Evolutionary conservation across 1,140 invertebrate species (phyloP), one percentile per base, ranked within the genome.

Genomic region (Heliconius himera): DNA sequence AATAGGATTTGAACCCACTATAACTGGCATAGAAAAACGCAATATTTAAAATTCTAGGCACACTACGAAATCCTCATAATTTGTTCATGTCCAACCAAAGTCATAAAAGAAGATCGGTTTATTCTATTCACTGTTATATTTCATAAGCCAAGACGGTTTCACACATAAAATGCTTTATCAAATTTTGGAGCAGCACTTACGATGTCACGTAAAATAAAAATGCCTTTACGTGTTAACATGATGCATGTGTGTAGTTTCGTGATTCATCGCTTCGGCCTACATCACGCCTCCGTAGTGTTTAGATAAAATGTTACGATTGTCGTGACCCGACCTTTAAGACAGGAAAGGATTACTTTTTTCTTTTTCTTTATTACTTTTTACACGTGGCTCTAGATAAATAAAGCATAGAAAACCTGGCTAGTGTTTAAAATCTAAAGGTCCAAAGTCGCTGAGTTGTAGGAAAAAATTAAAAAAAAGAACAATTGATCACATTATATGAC

Each of bases 181-280:
- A 73, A 74, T 74, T 73, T 70, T 51, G 22, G 54, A 74, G 20
- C 54, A 41, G 74, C 56, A 66, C 29, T 73, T 73, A 85, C 77
- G 60, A 75, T 85, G 82, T 91, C 89, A 90, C 88, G 87, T 91
- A 90, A 79, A 73, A 71, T 81, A 77, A 80, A 76, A 85, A 70
- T 82, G 81, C 73, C 78, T 80, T 81, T 80, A 87, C 87, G 84
- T 86, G 88, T 83, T 85, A 85, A 83, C 70, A 77, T 81, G 82
- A 73, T 81, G 82, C 51, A 71, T 81, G 70, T 72, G 72, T 79
- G 77, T 81, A 79, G 79, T 86, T 86, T 82, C 85, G 85, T 89
- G 86, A 91, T 86, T 89, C 86, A 90, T 89, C 81, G 83, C 72
- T 66, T 9, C 83, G 86, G 85, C 89, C 89, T 81, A 90, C 84